Base-by-base conservation (phyloP, 2,797 vertebrate species). In the Falco novaeseelandiae region DNA sequence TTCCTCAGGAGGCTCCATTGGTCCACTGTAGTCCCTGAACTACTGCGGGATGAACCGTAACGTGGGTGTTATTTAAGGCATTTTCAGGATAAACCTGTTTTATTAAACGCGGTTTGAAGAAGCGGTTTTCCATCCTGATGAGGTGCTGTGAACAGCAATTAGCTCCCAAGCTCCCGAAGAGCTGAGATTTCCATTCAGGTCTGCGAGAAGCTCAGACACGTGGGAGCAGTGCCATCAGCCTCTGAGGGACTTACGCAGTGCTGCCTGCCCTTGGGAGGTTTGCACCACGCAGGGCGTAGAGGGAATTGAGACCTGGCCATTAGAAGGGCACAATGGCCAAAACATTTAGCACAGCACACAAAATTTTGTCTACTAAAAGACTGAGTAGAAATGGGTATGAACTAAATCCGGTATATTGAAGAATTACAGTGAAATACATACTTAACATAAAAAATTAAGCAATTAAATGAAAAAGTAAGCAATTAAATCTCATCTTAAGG, bases 181-280 rank as follows among this genome's bases (percentile, higher is more conserved):
- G 16, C 36, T 44, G 52, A 85, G 40, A 71, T 48, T 85, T 46
- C 32, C 52, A 7, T 36, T 59, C 9, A 34, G 36, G 16, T 67
- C 63, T 0, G 0, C 2, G 7, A 49, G 71, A 67, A 83, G 18
- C 14, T 82, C 49, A 46, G 49, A 32, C 18, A n/a, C 12, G 3
- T 0, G 2, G 49, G 14, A 30, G 26, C 0, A 1, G 40, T 71
- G 54, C 29, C 72, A 48, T 38, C 57, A 52, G 14, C 32, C n/a
- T 38, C 61, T 13, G 27, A 69, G 12, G 29, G 46, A 76, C 40
- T 23, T 12, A 5, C 0, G 25, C 30, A 17, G 14, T 15, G 26
- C 18, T 51, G 22, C 5, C 2, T 66, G 54, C 36, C 17, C 1
- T 2, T 36, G 49, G 10, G 16, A 58, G 59, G 42, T 46, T 93